phyloP scores from a whole-genome alignment of 2,113 vertebrate genomes.

The Bambusicola thoracicus region DNA sequence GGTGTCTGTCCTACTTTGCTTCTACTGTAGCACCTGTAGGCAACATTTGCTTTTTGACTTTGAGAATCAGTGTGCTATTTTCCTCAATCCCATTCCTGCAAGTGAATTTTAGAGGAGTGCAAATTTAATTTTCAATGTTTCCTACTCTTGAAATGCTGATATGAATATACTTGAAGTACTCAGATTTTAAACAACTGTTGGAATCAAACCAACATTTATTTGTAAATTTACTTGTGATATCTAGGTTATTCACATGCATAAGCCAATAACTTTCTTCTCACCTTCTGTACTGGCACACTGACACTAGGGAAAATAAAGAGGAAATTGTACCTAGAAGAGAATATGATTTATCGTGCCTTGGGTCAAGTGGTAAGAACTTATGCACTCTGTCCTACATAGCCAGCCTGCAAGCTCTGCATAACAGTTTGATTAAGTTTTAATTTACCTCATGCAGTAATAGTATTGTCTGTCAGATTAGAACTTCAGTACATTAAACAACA shows the following conservation, averaged over 20 bases:
- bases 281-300: background rate
- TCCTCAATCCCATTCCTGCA: background rate
- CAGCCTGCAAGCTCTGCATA: conserved; percentile 13
- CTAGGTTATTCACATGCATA: background rate
- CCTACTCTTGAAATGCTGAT: background rate
- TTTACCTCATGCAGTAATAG: conserved; percentile 23
- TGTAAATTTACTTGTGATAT: background rate
- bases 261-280: background rate
- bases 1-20: accelerated
- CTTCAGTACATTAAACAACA: conserved; percentile 43
- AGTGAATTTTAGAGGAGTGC: background rate
- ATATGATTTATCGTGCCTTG: background rate
- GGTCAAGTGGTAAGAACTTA: background rate
- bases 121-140: background rate
- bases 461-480: conserved; percentile 19
- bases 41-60: background rate
- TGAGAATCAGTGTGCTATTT: accelerated
- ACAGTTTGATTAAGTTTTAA: conserved; percentile 45
- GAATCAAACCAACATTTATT: background rate
- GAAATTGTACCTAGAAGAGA: background rate
- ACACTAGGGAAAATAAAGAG: background rate
- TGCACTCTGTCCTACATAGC: background rate
- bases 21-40: background rate
- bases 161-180: background rate
- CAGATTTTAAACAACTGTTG: accelerated